phyloP scores from a whole-genome alignment of 2,797 vertebrate species.

The Poecilia picta region DNA sequence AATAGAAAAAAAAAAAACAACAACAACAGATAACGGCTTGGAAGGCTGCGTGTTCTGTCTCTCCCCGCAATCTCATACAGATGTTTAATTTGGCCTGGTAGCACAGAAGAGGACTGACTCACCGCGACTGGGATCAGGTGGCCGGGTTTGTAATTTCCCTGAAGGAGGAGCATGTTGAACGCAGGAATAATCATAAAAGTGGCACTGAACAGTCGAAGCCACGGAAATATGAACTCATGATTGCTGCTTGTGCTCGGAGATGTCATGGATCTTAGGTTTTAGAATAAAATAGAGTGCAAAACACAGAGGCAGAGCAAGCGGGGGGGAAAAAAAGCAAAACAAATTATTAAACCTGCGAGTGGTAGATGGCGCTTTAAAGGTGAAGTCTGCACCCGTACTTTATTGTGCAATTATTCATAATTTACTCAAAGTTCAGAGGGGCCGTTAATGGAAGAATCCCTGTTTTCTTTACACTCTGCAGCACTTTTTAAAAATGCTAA shows the following conservation, averaged over 20 bases:
- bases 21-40: slow-evolving; percentile 45
- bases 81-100: slow-evolving; percentile 82
- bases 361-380: slow-evolving; percentile 19
- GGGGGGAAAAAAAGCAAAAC: slow-evolving; percentile 3
- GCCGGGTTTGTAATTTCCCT: slow-evolving; percentile 80
- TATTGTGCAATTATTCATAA: slow-evolving; percentile 59
- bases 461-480: slow-evolving; percentile 70
- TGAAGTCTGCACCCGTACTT: slow-evolving; percentile 35
- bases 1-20: slow-evolving; percentile 13
- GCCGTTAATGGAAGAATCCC: slow-evolving; percentile 71
- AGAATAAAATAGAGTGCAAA: slow-evolving; percentile 18
- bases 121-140: slow-evolving; percentile 71
- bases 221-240: slow-evolving; percentile 62
- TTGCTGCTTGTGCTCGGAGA: slow-evolving; percentile 42
- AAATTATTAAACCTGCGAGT: slow-evolving; percentile 16
- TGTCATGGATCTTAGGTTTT: slow-evolving; percentile 48
- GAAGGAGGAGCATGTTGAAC: slow-evolving; percentile 77
- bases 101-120: slow-evolving; percentile 71
- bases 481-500: slow-evolving; percentile 83
- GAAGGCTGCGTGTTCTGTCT: slow-evolving; percentile 63
- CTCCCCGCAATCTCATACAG: slow-evolving; percentile 75
- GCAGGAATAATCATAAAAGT: slow-evolving; percentile 79
- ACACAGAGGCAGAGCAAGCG: not conserved
- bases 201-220: slow-evolving; percentile 70
- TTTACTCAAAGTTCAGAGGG: slow-evolving; percentile 74